Evolutionary conservation across 2,888 invertebrate genomes (phyloP), one percentile per base, ranked within the genome.

Genomic region (Danaus chrysippus): DNA sequence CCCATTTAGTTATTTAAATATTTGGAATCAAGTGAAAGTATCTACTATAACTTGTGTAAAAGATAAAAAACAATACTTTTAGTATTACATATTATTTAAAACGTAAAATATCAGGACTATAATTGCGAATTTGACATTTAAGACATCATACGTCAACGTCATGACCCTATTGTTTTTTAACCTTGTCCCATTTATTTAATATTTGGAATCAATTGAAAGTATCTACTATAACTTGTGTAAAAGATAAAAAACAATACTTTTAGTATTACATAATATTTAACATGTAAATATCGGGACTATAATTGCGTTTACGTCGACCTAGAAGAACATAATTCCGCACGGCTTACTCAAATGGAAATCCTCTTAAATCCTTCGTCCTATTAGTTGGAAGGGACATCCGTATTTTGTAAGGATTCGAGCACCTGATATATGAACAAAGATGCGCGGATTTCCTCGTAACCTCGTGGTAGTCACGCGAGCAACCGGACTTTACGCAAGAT

Each of bases 121-220:
- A 12, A 43, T 43, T n/a, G 43, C 10, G 23, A 34, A 34, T 34
- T 34, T 15, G 12, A 46, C 13, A 49, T 46, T 46, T 15, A 17
- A 3, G 8, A 8, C 23, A 42, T 15, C 53, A 53, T 62, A 55
- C 41, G 56, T 61, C 54, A 56, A 62, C 58, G 64, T 67, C 60
- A 54, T 49, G 49, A 56, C 69, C 59, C 67, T 65, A 71, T 74
- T 75, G 73, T 75, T 44, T 13, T 15, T 9, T 64, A 75, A 72
- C 76, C 77, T 77, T 76, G 77, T 73, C 65, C 74, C 62, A 66
- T 59, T 74, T 74, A 71, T 41, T 59, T 49, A 71, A 70, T 67
- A 56, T 60, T 61, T 66, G 58, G 58, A 55, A 60, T 19, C 19
- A 60, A 75, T 77, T 73, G 79, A 79, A 78, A 78, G 79, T 77